Evolutionary conservation across 1,140 invertebrate species (phyloP), one percentile per base, ranked within the genome.

Genomic region (Drosophila gunungcola): DNA sequence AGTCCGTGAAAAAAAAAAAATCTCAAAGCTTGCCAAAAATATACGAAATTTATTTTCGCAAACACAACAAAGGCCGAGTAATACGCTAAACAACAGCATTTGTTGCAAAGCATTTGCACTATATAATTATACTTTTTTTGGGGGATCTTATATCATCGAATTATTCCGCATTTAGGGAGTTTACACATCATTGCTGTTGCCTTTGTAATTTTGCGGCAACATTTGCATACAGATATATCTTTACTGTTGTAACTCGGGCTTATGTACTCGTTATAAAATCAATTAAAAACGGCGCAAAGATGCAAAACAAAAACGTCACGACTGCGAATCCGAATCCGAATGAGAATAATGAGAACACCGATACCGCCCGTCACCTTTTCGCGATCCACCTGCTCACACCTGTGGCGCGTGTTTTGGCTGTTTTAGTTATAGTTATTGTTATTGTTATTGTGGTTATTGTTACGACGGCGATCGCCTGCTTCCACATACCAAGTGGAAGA

Each of bases 361-460:
- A 52, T 32, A 68, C 46, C 51, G 34, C 39, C 16, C 2, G 41
- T 36, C 41, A 21, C 51, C 41, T 60, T 42, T 27, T 27, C 12
- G 12, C 10, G 45, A 25, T 48, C 45, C 78, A 80, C 77, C 63
- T 76, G 78, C 46, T 51, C 70, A 69, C 82, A 85, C 73, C 72
- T 60, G 74, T 60, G 64, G 65, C 82, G 83, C 75, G 79, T 88
- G 82, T 72, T 86, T 48, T 49, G 65, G 41, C 63, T 53, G 43
- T 32, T 11, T 60, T 51, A 61, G 52, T 21, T 21, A 21, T 21
- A 21, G 16, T 54, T 58, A 11, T 60, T 57, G 52, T 54, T 58
- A 11, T 60, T 57, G 52, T 54, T 58, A 11, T 60, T 57, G 7
- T 36, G 48, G 29, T 9, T 53, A 48, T 55, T 69, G 48, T 52